These are phyloP conservation scores for Hydroisotoma schaefferi DNA, from an alignment of 2,888 invertebrate species.

Conservation along the genomic window DNA sequence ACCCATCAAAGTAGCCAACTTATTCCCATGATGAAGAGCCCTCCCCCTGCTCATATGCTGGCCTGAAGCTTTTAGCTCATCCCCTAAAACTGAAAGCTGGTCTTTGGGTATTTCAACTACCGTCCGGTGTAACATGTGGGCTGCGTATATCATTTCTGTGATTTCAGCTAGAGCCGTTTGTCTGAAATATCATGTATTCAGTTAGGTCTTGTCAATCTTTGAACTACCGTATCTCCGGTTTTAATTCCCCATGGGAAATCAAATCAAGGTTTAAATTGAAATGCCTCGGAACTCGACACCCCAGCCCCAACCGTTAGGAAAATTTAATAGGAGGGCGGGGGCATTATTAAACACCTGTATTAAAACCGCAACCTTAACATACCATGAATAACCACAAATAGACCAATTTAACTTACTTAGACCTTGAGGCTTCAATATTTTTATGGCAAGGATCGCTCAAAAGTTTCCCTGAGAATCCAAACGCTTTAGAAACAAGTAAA, in stretches of 20 bases:
- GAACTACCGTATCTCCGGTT: too few species aligned
- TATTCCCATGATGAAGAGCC: slow-evolving; percentile 28
- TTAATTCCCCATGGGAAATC: too few species aligned
- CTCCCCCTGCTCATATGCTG: slow-evolving; percentile 7
- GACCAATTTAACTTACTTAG: too few species aligned
- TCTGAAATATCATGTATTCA: slow-evolving; percentile 22
- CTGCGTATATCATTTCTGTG: slow-evolving; percentile 40
- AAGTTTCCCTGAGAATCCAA: slow-evolving; percentile 17
- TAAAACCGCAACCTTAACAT: too few species aligned
- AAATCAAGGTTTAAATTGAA: too few species aligned
- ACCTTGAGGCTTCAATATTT: slow-evolving; percentile 8
- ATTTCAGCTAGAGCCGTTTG: slow-evolving; percentile 36
- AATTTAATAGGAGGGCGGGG: too few species aligned
- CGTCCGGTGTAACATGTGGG: slow-evolving; percentile 36
- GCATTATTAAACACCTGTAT: too few species aligned
- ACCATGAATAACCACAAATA: too few species aligned
- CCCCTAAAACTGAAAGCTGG: neutral
- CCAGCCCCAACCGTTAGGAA: too few species aligned
- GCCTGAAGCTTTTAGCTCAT: neutral
- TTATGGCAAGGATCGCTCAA: neutral
- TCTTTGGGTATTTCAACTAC: slow-evolving; percentile 29
- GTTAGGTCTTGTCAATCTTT: neutral
- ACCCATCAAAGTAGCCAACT: slow-evolving; percentile 40
- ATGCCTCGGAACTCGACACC: too few species aligned
- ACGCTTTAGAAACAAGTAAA: slow-evolving; percentile 32